phyloP scores from a whole-genome alignment of 2,113 vertebrate species.

The Lynx canadensis region DNA sequence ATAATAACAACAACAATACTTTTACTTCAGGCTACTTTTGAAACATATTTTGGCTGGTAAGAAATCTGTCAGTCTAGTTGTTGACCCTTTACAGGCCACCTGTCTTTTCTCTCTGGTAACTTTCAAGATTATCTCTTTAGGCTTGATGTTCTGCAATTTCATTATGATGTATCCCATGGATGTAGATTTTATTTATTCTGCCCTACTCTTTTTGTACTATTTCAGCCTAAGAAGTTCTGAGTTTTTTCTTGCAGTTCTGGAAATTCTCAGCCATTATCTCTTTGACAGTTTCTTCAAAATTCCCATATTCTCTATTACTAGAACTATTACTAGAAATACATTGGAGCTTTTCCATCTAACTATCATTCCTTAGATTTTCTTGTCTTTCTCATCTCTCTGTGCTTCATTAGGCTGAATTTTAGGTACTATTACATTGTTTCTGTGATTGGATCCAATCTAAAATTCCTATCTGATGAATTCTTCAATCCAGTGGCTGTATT shows the following conservation, averaged over 20 bases:
- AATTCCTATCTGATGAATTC: background rate
- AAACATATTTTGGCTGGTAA: background rate
- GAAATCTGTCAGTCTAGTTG: background rate
- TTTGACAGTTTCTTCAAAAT: constrained; percentile 2
- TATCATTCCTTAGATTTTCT: background rate
- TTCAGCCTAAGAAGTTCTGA: background rate
- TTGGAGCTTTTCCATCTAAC: background rate
- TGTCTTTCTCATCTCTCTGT: background rate
- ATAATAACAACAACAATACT: background rate
- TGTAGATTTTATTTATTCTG: background rate
- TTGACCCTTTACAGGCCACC: background rate
- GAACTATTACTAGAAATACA: background rate
- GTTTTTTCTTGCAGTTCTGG: background rate
- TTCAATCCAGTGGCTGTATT: background rate
- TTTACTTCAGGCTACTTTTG: background rate
- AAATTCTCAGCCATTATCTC: background rate
- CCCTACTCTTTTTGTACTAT: background rate
- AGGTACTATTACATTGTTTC: background rate
- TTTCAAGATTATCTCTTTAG: background rate
- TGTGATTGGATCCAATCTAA: background rate
- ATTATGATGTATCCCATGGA: background rate
- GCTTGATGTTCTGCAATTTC: background rate
- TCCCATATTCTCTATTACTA: background rate
- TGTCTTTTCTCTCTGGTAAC: background rate
- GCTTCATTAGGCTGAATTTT: constrained; percentile 17